Evolutionary conservation across 2,888 invertebrate genomes (phyloP), one percentile per base, ranked within the genome.

Genomic region (Tipula unca): DNA sequence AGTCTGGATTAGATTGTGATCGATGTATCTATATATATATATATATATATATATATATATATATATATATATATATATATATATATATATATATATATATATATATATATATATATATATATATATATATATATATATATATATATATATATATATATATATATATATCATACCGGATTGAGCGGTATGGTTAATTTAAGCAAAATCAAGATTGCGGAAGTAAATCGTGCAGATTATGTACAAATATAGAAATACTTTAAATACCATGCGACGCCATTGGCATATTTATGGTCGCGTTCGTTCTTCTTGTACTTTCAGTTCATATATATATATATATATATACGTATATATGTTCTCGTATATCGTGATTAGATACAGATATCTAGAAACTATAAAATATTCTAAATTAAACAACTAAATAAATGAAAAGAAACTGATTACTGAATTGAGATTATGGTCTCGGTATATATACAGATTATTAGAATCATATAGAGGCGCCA

Each of bases 1-100:
- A 69, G 69, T 69, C 69, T 69, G 69, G 69, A 69, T 69, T 69
- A 69, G 69, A 69, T 69, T 25, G 69, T 69, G 69, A 69, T 69
- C 69, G 10, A 54, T 54, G 6, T 54, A 17, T 17, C 4, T 54
- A 8, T 8, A n/a, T n/a, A 69, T 48, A 13, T 17, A 48, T 17
- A 5, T 48, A 48, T 17, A 54, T 54, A 20, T 25, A 25, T 25
- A 69, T 48, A 17, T 20, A 48, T 17, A 48, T n/a, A n/a, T n/a
- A n/a, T n/a, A 54, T 54, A 5, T 54, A 17, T 17, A 17, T 54
- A 8, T 8, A n/a, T n/a, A 69, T 48, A 13, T 17, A 48, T 17
- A 5, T 48, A 48, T 17, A 54, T 54, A 20, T 25, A 25, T 25
- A 69, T 48, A 17, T 20, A 48, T 17, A 48, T n/a, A 54, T 54